phyloP scores from a whole-genome alignment of 2,888 invertebrate genomes.

The Tryphoninae sp. region DNA sequence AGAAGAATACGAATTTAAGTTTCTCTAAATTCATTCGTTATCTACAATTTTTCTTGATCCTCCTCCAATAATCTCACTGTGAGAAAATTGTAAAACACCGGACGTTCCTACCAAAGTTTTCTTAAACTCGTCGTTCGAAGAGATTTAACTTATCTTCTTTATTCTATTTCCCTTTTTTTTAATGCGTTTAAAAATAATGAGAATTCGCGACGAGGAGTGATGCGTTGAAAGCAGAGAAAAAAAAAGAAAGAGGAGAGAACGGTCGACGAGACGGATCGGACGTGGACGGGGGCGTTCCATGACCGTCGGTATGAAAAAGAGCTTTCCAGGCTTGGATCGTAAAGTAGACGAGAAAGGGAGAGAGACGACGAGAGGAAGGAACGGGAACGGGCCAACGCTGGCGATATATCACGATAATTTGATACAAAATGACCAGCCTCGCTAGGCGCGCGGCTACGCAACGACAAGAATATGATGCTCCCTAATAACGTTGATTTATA shows the following conservation, averaged over 20 bases:
- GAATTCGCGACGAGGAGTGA: conserved; percentile 1
- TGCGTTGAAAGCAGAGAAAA: not conserved
- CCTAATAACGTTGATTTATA: conserved; percentile 81
- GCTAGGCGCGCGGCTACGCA: conserved; percentile 64
- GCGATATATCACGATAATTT: conserved; percentile 79
- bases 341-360: conserved; percentile 55
- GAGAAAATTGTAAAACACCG: not conserved
- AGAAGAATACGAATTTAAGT: too few species aligned
- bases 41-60: too few species aligned
- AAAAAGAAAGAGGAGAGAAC: conserved; percentile 2
- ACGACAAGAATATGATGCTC: conserved; percentile 77
- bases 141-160: not conserved
- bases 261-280: not conserved
- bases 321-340: conserved; percentile 50
- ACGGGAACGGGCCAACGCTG: conserved; percentile 43
- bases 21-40: too few species aligned
- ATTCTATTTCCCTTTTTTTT: not conserved
- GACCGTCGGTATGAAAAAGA: conserved; percentile 37
- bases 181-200: conserved; percentile 2
- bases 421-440: conserved; percentile 79
- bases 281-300: not conserved
- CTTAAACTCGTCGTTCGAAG: not conserved
- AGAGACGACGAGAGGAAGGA: conserved; percentile 7
- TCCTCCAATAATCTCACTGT: too few species aligned
- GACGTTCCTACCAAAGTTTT: not conserved